Evolutionary conservation across 1,140 invertebrate species (phyloP), one percentile per base, ranked within the genome.

Genomic region (Conus ventricosus): DNA sequence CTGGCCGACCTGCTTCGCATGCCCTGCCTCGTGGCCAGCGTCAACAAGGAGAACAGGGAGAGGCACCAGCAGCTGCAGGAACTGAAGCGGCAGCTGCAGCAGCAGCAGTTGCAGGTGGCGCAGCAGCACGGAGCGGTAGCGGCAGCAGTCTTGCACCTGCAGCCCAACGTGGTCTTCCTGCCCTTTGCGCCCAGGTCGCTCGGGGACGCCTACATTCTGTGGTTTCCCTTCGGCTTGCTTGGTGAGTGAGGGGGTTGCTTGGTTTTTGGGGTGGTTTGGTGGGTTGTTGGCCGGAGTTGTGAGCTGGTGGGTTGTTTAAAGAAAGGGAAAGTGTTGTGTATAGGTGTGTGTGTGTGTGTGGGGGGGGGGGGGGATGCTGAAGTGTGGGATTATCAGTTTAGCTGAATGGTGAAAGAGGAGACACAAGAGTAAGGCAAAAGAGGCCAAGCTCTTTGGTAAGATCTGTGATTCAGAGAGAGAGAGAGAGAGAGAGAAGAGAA

Each of bases 171-270:
- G 6, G 82, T 84, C 6, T 87, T 55, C n/a, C 15, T 25, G 71
- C 71, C 39, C 6, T 78, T 57, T 23, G 85, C 88, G 10, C 63
- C 88, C n/a, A 90, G 89, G 54, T 89, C 78, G 55, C 39, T 91
- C 6, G 51, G 60, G 2, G 92, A 93, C 63, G 63, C 89, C 0
- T 93, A 93, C 86, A 25, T 92, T 0, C 57, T 92, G 5, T 92
- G 92, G 87, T 91, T 92, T 55, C 90, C 92, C 6, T 88, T 84
- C 11, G 92, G 92, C 76, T 57, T 93, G n/a, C 87, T 92, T 17
- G 92, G 92, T 92, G 90, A 90, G 82, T 84, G 17, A 23, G 67
- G 11, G 67, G 20, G 1, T 71, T 13, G 67, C 20, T 23, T 71
- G 13, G 13, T 71, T 23, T 71, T 23, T 71, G 67, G 15, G 15